A percentile compares a stretch with the other conserved stretches of the same genome.
Evolutionary conservation across 2,797 vertebrate species (phyloP).

Genomic region (Sitta carolinensis): DNA sequence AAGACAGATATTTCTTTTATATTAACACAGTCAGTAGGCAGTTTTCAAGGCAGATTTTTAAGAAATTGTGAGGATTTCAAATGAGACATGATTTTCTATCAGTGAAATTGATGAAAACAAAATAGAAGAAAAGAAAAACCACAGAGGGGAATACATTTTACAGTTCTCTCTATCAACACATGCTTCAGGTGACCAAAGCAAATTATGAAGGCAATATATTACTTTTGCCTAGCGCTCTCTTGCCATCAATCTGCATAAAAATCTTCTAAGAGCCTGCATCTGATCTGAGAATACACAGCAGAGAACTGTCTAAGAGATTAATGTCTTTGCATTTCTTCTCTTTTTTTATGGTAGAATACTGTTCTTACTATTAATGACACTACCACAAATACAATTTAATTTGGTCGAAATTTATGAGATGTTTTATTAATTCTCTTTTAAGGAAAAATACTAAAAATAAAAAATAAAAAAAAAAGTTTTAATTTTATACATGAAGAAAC

Average conservation of each 20-base stretch:
- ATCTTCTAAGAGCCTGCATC: neutral
- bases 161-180: neutral
- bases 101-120: neutral
- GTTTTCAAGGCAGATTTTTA: neutral
- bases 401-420: neutral
- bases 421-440: neutral
- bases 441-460: neutral
- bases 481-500: neutral
- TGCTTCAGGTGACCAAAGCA: neutral
- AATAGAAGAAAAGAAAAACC: neutral
- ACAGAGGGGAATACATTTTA: neutral
- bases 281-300: neutral
- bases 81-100: neutral
- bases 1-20: neutral
- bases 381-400: neutral
- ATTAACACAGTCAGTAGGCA: neutral
- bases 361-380: neutral
- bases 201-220: neutral
- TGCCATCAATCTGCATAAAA: neutral
- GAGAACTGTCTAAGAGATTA: neutral
- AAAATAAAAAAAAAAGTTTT: neutral
- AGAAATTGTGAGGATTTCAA: neutral
- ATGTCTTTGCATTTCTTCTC: neutral
- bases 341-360: neutral
- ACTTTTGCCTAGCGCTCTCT: neutral